A percentile compares a stretch with the other conserved stretches of the same genome.
phyloP scores from a whole-genome alignment of 2,113 vertebrate genomes.

The Trogon melanurus region DNA sequence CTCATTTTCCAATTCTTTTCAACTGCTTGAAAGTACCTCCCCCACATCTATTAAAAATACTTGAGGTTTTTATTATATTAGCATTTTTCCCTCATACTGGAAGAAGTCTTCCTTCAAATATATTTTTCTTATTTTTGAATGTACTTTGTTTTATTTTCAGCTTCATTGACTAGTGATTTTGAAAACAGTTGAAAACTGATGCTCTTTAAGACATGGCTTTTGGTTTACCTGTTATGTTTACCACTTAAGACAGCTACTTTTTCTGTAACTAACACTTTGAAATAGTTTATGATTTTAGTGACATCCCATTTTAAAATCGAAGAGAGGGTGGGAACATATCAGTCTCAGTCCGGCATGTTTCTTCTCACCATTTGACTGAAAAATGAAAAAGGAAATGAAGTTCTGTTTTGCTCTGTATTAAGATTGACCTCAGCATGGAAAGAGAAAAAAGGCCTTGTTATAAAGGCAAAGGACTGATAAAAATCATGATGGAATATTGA shows the following conservation, averaged over 20 bases:
- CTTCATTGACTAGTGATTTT: neutral
- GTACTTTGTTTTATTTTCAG: neutral
- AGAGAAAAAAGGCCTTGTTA: constrained; percentile 25
- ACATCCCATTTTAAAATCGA: neutral
- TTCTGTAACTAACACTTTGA: neutral
- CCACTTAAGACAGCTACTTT: neutral
- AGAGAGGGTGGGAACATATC: neutral
- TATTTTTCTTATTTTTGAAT: neutral
- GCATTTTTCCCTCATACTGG: neutral
- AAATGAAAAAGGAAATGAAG: constrained; percentile 14
- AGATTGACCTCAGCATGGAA: neutral
- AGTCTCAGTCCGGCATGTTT: neutral
- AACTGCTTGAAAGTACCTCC: neutral
- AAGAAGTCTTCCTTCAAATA: neutral
- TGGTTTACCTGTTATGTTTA: neutral
- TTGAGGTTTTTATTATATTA: neutral
- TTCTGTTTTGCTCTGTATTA: neutral
- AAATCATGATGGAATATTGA: constrained; percentile 8
- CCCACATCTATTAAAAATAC: neutral
- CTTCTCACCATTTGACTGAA: constrained; percentile 2
- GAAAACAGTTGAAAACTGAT: neutral
- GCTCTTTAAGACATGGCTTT: neutral
- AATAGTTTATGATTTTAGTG: constrained; percentile 13
- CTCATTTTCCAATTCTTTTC: constrained; percentile 38
- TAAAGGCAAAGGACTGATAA: constrained; percentile 9